Evolutionary conservation across 2,888 invertebrate species (phyloP).

Genomic region (Hydroisotoma schaefferi): DNA sequence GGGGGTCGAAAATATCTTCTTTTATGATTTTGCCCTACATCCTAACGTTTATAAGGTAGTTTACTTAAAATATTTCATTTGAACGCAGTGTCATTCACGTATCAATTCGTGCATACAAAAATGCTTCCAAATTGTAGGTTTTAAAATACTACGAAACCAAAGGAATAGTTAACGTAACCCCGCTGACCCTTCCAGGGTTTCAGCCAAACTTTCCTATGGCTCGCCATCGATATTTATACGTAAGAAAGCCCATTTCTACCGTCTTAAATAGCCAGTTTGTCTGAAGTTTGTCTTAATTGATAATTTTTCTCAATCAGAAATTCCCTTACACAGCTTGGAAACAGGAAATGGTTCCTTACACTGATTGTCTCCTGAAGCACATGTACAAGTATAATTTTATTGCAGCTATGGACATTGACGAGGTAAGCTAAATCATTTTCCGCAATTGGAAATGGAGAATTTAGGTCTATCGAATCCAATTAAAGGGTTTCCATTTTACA

Average conservation of each 20-base stretch:
- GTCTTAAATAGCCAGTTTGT: no score
- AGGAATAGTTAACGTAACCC: background rate
- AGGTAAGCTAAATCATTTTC: background rate
- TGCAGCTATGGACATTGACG: conserved; percentile 5
- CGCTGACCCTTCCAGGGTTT: background rate
- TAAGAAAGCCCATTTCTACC: no score
- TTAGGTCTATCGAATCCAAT: no score
- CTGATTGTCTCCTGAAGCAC: background rate
- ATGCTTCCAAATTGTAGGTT: background rate
- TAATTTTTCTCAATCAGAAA: background rate
- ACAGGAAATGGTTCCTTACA: conserved; percentile 10
- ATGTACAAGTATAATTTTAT: background rate
- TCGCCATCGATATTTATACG: background rate
- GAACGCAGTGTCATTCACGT: background rate
- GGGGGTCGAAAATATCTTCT: conserved; percentile 14
- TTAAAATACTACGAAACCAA: conserved; percentile 2
- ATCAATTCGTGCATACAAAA: background rate
- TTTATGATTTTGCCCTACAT: background rate
- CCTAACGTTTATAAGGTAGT: background rate
- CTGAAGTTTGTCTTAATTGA: background rate
- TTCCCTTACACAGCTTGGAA: background rate
- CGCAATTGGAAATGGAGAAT: no score
- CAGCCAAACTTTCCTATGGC: background rate
- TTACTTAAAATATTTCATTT: background rate
- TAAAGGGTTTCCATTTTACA: no score